Evolutionary conservation across 2,113 vertebrate species (phyloP), one percentile per base, ranked within the genome.

Genomic region (Thamnophis sirtalis): DNA sequence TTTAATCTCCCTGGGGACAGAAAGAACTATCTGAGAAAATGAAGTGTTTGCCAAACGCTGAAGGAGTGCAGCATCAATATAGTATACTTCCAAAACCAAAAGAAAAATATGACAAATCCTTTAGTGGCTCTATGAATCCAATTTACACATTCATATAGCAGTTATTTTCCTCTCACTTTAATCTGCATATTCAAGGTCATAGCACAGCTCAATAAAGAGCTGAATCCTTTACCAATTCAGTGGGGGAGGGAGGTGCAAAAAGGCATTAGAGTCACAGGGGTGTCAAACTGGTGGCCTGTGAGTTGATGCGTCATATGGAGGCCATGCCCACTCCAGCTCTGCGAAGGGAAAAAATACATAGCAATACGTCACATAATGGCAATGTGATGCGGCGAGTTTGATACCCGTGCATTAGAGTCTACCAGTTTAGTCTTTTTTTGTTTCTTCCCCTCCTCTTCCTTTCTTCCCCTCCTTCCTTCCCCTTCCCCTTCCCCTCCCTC

Each of bases 1-100:
- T 92, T 43, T 9, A 92, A 89, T 89, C 87, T 55, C 54, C 51
- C 48, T 91, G 86, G 63, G 92, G 92, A 24, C 93, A 94, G 51
- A 89, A 96, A 91, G 80, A 88, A 58, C 91, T 95, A 84, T 96
- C 93, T 94, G 95, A 97, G 97, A 96, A 92, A 94, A 96, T 85
- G 90, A 91, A 91, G 3, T 24, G 91, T 88, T 96, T 94, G 91
- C 89, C 90, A 95, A 93, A 92, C 54, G 53, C 80, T 63, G n/a
- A 43, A 6, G 3, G 92, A 96, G 91, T 58, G 93, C 93, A 91
- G 94, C 91, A 95, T 93, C 93, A 92, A 91, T 94, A 91, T 89
- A 22, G n/a, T 58, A 1, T 0, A 68, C 54, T 68, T 92, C 90
- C 73, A 96, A 95, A 0, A 5, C 94, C 91, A 95, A 95, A 94